These are phyloP conservation scores for Erythrocebus patas DNA, from an alignment of 2,113 vertebrate genomes.

Conservation along the genomic window DNA sequence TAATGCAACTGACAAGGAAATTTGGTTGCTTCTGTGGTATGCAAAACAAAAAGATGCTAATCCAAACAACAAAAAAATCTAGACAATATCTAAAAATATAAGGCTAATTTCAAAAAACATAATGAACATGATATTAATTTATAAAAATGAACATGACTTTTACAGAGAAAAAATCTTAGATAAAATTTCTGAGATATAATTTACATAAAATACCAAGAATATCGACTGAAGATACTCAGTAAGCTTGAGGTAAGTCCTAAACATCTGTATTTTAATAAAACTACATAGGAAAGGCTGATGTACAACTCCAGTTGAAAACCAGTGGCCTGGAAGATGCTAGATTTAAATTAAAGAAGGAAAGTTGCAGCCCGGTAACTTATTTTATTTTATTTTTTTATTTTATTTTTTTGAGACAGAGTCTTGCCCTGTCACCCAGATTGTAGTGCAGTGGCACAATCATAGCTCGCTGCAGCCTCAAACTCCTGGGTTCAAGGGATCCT, in stretches of 20 bases:
- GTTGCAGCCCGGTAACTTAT: background rate
- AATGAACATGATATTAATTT: background rate
- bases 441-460: no score
- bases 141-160: slow-evolving; percentile 29
- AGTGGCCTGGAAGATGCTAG: background rate
- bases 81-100: background rate
- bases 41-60: background rate
- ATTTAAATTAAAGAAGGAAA: background rate
- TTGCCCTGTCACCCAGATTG: no score
- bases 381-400: no score
- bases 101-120: background rate
- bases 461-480: no score
- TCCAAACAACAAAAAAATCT: background rate
- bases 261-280: background rate
- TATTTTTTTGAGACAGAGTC: no score
- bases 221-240: background rate
- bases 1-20: background rate
- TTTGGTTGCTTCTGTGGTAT: background rate
- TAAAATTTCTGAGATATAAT: background rate
- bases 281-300: background rate
- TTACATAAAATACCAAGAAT: background rate
- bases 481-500: no score
- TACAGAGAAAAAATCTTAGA: background rate
- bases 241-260: background rate
- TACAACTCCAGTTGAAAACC: background rate